Percentiles rank a stretch among this genome's conserved stretches.
Evolutionary conservation across 2,113 vertebrate genomes (phyloP).

Genomic region (Hucho hucho): DNA sequence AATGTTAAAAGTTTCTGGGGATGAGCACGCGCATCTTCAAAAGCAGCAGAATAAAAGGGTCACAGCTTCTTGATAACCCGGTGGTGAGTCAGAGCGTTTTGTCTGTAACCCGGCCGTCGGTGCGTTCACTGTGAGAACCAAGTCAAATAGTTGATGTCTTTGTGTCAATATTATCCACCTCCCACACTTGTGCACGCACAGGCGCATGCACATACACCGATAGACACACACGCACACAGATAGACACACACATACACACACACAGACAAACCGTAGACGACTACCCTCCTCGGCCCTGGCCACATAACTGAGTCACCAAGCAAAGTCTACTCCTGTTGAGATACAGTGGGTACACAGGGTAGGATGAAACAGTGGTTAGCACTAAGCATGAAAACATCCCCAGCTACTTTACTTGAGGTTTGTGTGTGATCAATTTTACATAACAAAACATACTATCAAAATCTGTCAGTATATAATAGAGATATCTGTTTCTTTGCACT

Average conservation of each 20-base stretch:
- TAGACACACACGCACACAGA: constrained; percentile 3
- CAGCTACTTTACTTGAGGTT: background rate
- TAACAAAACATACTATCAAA: too few relatives aligned
- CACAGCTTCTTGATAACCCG: constrained; percentile 62
- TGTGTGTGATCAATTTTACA: background rate
- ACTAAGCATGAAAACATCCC: constrained; percentile 1
- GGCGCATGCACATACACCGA: background rate
- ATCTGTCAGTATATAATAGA: too few relatives aligned
- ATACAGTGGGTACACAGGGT: constrained; percentile 6
- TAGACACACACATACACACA: background rate
- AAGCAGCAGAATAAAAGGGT: constrained; percentile 53
- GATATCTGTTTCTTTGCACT: too few relatives aligned
- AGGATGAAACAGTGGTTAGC: constrained; percentile 28
- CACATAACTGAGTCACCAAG: constrained; percentile 54
- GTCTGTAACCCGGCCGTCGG: constrained; percentile 31
- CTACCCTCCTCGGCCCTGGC: constrained; percentile 20
- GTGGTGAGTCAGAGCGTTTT: constrained; percentile 55
- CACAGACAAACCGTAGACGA: constrained; percentile 16
- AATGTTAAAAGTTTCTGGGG: too few relatives aligned
- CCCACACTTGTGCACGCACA: constrained; percentile 24
- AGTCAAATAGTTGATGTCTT: constrained; percentile 32
- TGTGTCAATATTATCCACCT: constrained; percentile 40
- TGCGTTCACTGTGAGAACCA: constrained; percentile 34
- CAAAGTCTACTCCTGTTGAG: constrained; percentile 40
- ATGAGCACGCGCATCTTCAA: too few relatives aligned